Evolutionary conservation across 2,113 vertebrate genomes (phyloP).

Genomic region (Ariopsis seemanni): DNA sequence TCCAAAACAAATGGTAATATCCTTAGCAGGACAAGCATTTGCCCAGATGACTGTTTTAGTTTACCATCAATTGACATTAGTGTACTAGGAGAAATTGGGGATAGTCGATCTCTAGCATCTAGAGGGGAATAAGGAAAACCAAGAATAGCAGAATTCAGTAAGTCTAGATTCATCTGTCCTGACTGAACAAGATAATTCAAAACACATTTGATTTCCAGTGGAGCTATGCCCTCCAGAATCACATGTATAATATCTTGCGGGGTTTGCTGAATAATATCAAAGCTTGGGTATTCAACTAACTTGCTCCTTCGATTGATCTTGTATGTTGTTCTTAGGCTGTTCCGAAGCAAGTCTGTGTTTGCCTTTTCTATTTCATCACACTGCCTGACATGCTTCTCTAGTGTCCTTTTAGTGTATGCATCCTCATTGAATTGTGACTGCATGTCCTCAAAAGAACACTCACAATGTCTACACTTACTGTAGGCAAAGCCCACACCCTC

Average conservation of each 20-base stretch:
- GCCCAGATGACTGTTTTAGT: conserved; percentile 37
- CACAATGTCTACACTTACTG: conserved; percentile 43
- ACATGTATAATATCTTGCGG: conserved; percentile 43
- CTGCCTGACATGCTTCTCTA: conserved; percentile 7
- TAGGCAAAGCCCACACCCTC: conserved; percentile 42
- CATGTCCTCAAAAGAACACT: conserved; percentile 34
- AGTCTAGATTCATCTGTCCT: conserved; percentile 34
- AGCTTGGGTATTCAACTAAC: conserved; percentile 31
- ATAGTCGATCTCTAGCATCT: conserved; percentile 40
- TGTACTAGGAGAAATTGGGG: conserved; percentile 32
- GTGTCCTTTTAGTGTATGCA: conserved; percentile 10
- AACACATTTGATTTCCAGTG: conserved; percentile 35
- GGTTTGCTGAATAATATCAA: conserved; percentile 45
- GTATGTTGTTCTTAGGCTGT: conserved; percentile 41
- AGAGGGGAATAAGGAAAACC: conserved; percentile 40
- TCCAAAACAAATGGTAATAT: conserved; percentile 49
- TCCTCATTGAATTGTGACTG: conserved; percentile 35
- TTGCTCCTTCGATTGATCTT: conserved; percentile 48
- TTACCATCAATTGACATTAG: conserved; percentile 42
- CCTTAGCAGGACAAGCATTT: conserved; percentile 36
- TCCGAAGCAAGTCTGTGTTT: conserved; percentile 22
- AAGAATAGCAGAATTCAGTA: conserved; percentile 11
- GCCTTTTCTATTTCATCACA: conserved; percentile 29
- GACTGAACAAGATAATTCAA: conserved; percentile 37
- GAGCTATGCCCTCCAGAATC: conserved; percentile 39